Conservation (phyloP, 1,140 invertebrate genomes). For the Helicoverpa armigera region DNA sequence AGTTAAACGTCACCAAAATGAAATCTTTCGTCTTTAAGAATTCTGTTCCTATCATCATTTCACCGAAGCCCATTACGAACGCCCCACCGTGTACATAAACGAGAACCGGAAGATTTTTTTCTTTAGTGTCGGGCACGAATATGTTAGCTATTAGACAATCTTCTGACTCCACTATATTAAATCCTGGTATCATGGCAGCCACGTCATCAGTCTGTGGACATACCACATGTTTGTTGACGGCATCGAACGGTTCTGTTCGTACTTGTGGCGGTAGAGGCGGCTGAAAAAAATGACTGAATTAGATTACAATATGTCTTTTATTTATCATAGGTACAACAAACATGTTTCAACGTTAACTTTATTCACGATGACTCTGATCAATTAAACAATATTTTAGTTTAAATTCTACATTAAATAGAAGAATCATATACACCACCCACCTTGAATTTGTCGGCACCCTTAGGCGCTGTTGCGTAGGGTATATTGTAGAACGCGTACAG, state of each 20-base stretch:
- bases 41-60: conserved; percentile 35
- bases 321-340: background rate
- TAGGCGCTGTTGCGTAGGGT: conserved; percentile 71
- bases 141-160: conserved; percentile 73
- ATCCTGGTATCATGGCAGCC: background rate
- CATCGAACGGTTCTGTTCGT: conserved; percentile 62
- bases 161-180: conserved; percentile 54
- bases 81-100: conserved; percentile 67
- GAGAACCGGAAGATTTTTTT: conserved; percentile 69
- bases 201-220: conserved; percentile 62
- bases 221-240: conserved; percentile 60
- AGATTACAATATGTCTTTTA: background rate
- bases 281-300: conserved; percentile 52
- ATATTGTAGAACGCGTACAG: conserved; percentile 67
- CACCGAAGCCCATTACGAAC: conserved; percentile 55
- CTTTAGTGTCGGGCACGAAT: conserved; percentile 65
- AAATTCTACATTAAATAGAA: conserved; percentile 86
- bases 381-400: conserved; percentile 68
- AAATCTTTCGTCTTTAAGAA: conserved; percentile 54
- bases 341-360: background rate
- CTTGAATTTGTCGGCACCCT: conserved; percentile 65
- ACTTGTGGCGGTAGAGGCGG: conserved; percentile 62
- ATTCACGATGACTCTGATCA: too few species aligned
- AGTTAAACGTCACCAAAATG: conserved; percentile 51
- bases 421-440: conserved; percentile 70